Conservation (phyloP, 2,888 invertebrate species). For the Drosophila greeni region DNA sequence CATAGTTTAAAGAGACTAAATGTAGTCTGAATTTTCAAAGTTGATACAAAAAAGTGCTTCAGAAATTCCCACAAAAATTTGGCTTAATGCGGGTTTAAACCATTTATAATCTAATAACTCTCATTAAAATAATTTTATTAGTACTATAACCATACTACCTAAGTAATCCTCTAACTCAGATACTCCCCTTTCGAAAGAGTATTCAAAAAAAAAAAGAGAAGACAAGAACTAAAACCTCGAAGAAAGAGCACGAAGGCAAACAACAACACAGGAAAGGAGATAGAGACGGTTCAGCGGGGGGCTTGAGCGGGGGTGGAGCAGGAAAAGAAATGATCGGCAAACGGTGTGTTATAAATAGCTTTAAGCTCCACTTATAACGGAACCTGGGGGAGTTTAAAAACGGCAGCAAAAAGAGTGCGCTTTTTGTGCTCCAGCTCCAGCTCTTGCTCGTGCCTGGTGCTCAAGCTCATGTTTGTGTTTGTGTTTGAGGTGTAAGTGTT, state of each 20-base stretch:
- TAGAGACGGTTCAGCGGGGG: not conserved
- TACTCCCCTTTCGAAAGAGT: not conserved
- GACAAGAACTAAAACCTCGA: not conserved
- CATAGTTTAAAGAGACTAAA: not conserved
- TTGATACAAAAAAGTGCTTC: not conserved
- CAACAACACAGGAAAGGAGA: slow-evolving; percentile 31
- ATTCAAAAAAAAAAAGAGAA: slow-evolving; percentile 1
- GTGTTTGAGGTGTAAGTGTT: slow-evolving; percentile 18
- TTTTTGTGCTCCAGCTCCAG: not conserved
- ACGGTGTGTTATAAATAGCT: slow-evolving; percentile 53
- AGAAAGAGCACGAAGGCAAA: slow-evolving; percentile 22
- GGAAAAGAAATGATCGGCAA: slow-evolving; percentile 12
- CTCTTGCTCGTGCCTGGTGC: too few species aligned
- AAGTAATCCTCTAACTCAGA: not conserved
- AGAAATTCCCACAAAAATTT: too few species aligned
- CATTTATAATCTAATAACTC: not conserved
- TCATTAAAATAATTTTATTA: not conserved
- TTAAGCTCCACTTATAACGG: slow-evolving; percentile 36
- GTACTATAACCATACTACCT: not conserved
- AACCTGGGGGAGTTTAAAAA: slow-evolving; percentile 21
- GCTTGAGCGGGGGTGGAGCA: not conserved
- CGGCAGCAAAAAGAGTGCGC: slow-evolving; percentile 7
- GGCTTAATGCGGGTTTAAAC: not conserved
- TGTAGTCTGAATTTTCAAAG: not conserved
- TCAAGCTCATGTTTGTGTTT: not conserved